phyloP scores from a whole-genome alignment of 2,113 vertebrate genomes.

The Gila orcuttii region DNA sequence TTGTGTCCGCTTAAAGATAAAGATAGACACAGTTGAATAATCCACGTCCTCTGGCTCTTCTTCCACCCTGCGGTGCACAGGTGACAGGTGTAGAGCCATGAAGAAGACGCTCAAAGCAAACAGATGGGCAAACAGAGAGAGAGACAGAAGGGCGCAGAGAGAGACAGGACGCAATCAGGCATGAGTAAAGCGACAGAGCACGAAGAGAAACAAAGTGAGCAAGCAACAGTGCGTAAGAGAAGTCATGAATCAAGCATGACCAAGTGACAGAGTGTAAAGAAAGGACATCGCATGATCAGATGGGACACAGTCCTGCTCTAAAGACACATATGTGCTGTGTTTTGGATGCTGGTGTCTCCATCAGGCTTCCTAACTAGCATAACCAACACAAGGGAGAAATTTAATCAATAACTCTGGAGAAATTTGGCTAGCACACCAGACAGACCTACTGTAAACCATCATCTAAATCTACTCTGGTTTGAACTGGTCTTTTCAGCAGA shows the following conservation, averaged over 20 bases:
- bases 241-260: slow-evolving; percentile 20
- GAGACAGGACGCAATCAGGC: slow-evolving; percentile 18
- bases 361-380: background rate
- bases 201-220: slow-evolving; percentile 11
- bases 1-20: background rate
- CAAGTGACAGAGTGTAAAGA: background rate
- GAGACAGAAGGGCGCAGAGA: slow-evolving; percentile 22
- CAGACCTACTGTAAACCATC: background rate
- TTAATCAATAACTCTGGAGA: background rate
- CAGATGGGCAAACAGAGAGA: slow-evolving; percentile 52
- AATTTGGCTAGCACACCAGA: background rate
- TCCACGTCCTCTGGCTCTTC: slow-evolving; percentile 33
- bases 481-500: background rate
- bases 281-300: background rate
- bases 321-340: background rate
- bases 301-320: background rate
- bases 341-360: background rate
- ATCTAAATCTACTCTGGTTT: background rate
- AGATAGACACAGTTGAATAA: slow-evolving; percentile 31
- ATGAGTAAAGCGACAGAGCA: slow-evolving; percentile 31
- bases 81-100: slow-evolving; percentile 40
- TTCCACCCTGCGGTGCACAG: slow-evolving; percentile 31
- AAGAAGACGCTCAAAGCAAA: slow-evolving; percentile 32
- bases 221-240: background rate
- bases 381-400: background rate